A percentile compares a stretch with the other conserved stretches of the same genome.
These are phyloP conservation scores for Morpho achilles DNA, from an alignment of 2,888 invertebrate genomes.

Conservation along the genomic window DNA sequence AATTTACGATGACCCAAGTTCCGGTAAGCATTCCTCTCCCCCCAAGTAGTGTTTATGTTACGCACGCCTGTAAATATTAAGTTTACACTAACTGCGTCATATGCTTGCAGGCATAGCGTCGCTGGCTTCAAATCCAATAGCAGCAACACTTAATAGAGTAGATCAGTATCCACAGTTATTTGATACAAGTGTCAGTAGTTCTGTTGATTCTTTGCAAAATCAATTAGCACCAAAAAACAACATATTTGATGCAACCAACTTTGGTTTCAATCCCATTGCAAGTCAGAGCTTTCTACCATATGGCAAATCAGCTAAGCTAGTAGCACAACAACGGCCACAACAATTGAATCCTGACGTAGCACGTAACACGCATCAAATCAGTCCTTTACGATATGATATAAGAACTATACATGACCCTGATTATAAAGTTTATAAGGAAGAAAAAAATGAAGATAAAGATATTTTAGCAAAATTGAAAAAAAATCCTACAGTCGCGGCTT, in stretches of 20 bases:
- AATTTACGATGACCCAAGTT: conserved; percentile 67
- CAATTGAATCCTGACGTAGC: conserved; percentile 35
- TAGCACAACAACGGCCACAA: conserved; percentile 43
- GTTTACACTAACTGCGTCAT: conserved; percentile 16
- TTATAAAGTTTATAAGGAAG: conserved; percentile 71
- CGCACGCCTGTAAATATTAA: conserved; percentile 5
- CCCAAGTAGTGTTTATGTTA: conserved; percentile 1
- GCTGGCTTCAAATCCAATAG: conserved; percentile 66
- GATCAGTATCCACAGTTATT: conserved; percentile 71
- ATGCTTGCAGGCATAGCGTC: conserved; percentile 66
- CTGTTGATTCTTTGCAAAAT: conserved; percentile 64
- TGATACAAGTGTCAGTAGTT: conserved; percentile 71
- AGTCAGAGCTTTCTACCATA: conserved; percentile 62
- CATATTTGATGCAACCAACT: conserved; percentile 62
- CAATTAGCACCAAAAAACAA: conserved; percentile 60
- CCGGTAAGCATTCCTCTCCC: conserved; percentile 42
- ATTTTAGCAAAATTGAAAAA: conserved; percentile 67
- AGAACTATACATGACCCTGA: conserved; percentile 67
- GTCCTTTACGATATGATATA: conserved; percentile 66
- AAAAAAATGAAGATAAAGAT: conserved; percentile 58
- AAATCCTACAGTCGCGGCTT: conserved; percentile 64
- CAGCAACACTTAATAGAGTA: conserved; percentile 62
- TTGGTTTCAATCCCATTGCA: conserved; percentile 72
- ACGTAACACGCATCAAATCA: conserved; percentile 48
- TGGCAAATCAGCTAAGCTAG: conserved; percentile 53